phyloP scores from a whole-genome alignment of 2,797 vertebrate species.

The Urosaurus nigricauda region DNA sequence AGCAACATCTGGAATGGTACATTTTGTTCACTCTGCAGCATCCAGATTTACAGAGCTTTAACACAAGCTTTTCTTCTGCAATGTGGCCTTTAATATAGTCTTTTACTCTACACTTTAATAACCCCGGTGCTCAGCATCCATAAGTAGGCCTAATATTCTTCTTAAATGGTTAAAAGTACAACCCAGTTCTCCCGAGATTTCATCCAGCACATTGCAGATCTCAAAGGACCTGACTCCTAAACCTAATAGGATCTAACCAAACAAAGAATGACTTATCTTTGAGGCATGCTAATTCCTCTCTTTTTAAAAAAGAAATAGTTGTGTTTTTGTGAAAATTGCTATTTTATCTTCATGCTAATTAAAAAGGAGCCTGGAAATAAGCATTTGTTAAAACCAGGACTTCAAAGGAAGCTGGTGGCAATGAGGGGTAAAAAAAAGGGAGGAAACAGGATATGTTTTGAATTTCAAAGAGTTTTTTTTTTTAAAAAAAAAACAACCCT shows the following conservation, averaged over 20 bases:
- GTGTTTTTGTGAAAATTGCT: conserved; percentile 41
- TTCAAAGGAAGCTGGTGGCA: conserved; percentile 1
- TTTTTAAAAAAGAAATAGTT: not conserved
- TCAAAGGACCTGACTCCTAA: not conserved
- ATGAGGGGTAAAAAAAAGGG: not conserved
- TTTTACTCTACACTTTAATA: not conserved
- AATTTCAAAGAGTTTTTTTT: conserved; percentile 36
- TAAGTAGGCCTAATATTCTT: not conserved
- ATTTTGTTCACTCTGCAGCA: too few species aligned
- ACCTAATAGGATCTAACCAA: conserved; percentile 30
- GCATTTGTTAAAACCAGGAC: conserved; percentile 39
- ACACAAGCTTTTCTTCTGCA: not conserved
- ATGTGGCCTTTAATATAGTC: not conserved
- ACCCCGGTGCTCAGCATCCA: not conserved
- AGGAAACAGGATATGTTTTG: conserved; percentile 17
- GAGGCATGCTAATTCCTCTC: conserved; percentile 22
- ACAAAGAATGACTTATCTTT: conserved; percentile 25
- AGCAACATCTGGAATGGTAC: too few species aligned
- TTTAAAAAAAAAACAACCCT: not conserved
- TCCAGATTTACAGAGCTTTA: too few species aligned
- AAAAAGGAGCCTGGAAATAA: conserved; percentile 41
- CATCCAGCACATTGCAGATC: conserved; percentile 10
- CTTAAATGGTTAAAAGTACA: not conserved
- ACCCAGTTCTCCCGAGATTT: not conserved
- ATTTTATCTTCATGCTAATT: conserved; percentile 50